phyloP scores from a whole-genome alignment of 2,888 invertebrate genomes.

The Tachina grossa region DNA sequence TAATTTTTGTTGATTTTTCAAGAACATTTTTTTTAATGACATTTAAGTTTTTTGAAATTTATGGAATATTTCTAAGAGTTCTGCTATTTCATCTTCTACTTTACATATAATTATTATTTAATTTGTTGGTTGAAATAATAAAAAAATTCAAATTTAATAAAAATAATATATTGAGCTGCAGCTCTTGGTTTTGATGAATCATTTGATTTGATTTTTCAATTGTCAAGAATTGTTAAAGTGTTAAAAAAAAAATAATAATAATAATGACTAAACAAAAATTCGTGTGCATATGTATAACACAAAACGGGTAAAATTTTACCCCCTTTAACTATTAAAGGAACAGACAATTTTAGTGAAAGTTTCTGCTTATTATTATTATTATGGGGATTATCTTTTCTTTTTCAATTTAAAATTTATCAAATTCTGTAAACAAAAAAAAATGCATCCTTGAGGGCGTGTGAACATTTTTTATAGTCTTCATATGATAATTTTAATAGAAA shows the following conservation, averaged over 20 bases:
- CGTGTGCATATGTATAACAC: too few relatives aligned
- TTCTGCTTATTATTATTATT: background rate
- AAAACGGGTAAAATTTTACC: background rate
- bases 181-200: constrained; percentile 65
- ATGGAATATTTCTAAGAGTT: constrained; percentile 39
- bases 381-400: background rate
- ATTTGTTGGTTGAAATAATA: constrained; percentile 59
- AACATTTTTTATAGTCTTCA: constrained; percentile 53
- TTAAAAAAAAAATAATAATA: background rate
- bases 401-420: background rate
- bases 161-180: background rate
- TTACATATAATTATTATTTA: constrained; percentile 71
- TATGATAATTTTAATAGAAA: constrained; percentile 32
- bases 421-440: constrained; percentile 7
- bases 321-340: background rate
- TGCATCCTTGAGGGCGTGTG: constrained; percentile 72
- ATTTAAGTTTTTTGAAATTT: constrained; percentile 47
- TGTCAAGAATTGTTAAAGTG: constrained; percentile 30
- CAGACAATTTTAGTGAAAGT: constrained; percentile 41
- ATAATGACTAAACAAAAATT: constrained; percentile 36
- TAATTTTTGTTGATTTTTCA: constrained; percentile 15
- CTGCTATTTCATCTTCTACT: constrained; percentile 12
- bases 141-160: constrained; percentile 22
- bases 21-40: constrained; percentile 41
- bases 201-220: constrained; percentile 70